These are phyloP conservation scores for Tetheella fluctuosa DNA, from an alignment of 2,888 invertebrate species.

Conservation along the genomic window DNA sequence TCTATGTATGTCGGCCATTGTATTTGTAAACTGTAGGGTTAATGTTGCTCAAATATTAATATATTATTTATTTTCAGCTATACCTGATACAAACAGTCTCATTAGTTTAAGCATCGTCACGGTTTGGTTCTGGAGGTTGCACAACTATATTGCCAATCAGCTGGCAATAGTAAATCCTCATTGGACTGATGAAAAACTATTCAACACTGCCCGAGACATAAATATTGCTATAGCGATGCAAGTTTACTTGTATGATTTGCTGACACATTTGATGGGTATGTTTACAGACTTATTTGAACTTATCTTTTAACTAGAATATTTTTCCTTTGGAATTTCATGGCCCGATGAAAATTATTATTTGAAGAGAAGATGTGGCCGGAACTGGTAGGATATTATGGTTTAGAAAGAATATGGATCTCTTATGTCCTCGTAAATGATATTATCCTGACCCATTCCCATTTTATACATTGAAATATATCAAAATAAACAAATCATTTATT, in stretches of 20 bases:
- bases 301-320: background rate
- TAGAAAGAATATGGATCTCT: too few species aligned
- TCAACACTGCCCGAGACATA: conserved; percentile 49
- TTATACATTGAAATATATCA: too few species aligned
- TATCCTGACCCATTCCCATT: too few species aligned
- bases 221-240: conserved; percentile 46
- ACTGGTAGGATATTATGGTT: too few species aligned
- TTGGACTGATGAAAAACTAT: conserved; percentile 52
- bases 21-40: too few species aligned
- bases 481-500: too few species aligned
- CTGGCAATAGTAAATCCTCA: conserved; percentile 45
- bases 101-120: conserved; percentile 43
- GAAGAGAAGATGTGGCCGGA: too few species aligned
- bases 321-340: too few species aligned
- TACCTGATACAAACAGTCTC: conserved; percentile 45
- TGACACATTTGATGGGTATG: conserved; percentile 49
- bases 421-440: too few species aligned
- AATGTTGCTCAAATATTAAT: too few species aligned
- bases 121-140: conserved; percentile 57
- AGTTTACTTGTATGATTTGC: conserved; percentile 47
- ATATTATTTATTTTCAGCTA: conserved; percentile 39
- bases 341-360: too few species aligned
- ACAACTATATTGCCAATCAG: conserved; percentile 44
- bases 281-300: conserved; percentile 16
- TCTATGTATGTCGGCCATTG: too few species aligned